A percentile compares a stretch with the other conserved stretches of the same genome.
These are phyloP conservation scores for Saimiri boliviensis DNA, from an alignment of 2,113 vertebrate genomes.

Conservation along the genomic window DNA sequence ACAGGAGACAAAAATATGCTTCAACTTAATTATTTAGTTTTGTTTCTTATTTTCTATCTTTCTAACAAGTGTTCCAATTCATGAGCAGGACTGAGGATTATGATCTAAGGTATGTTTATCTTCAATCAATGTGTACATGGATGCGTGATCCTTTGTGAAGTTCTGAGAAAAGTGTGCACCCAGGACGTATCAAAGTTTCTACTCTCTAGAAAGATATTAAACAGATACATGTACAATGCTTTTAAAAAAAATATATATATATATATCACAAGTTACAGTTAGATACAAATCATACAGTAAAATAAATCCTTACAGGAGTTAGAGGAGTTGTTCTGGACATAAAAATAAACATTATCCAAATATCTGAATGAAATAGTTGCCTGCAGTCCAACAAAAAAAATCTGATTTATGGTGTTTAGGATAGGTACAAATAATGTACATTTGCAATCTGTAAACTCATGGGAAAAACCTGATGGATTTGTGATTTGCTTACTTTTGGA, in stretches of 20 bases:
- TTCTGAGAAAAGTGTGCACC: neutral
- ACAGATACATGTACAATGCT: neutral
- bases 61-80: neutral
- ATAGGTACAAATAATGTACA: neutral
- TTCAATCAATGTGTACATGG: neutral
- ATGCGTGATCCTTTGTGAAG: neutral
- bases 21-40: neutral
- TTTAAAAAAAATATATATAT: neutral
- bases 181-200: neutral
- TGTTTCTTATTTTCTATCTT: neutral
- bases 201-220: neutral
- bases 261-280: neutral
- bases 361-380: neutral
- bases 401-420: neutral
- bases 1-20: neutral
- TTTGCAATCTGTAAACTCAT: neutral
- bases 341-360: constrained; percentile 2
- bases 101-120: neutral
- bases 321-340: neutral
- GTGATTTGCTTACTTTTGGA: neutral
- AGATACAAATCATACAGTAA: neutral
- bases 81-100: neutral
- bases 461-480: neutral
- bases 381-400: neutral
- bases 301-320: neutral